Conservation (phyloP, 2,113 vertebrate species). For the Oncorhynchus kisutch region DNA sequence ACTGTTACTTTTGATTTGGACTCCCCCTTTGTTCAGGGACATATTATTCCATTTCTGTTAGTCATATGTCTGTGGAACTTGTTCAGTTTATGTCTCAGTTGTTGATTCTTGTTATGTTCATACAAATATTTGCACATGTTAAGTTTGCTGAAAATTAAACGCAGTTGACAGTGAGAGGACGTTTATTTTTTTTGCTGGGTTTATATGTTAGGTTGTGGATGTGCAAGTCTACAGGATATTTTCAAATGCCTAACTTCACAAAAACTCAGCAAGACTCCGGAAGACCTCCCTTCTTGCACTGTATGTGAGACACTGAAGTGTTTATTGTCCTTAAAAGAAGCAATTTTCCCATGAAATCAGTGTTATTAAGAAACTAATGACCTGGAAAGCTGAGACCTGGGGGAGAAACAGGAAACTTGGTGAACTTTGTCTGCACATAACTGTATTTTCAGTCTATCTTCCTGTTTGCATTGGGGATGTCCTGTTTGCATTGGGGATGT, state of each 20-base stretch:
- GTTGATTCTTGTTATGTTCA: too few species aligned
- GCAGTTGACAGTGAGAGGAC: too few species aligned
- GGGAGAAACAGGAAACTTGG: not conserved
- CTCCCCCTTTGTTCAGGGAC: too few species aligned
- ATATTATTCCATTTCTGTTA: too few species aligned
- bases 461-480: slow-evolving; percentile 25
- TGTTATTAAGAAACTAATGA: not conserved
- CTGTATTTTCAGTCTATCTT: not conserved
- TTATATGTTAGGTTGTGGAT: too few species aligned
- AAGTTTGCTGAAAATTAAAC: too few species aligned
- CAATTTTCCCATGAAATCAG: not conserved
- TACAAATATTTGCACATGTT: too few species aligned
- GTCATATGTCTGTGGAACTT: too few species aligned
- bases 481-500: slow-evolving; percentile 21
- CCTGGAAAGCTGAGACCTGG: not conserved
- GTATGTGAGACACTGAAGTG: slow-evolving; percentile 1
- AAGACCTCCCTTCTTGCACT: not conserved
- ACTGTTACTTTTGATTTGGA: too few species aligned
- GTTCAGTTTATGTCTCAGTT: too few species aligned
- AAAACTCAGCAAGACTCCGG: slow-evolving; percentile 1
- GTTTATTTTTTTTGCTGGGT: too few species aligned
- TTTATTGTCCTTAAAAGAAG: slow-evolving; percentile 3
- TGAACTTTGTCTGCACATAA: not conserved
- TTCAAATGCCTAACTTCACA: not conserved
- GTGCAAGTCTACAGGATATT: not conserved